Evolutionary conservation across 2,888 invertebrate species (phyloP), one percentile per base, ranked within the genome.

Genomic region (Arrhopalites spinosus): DNA sequence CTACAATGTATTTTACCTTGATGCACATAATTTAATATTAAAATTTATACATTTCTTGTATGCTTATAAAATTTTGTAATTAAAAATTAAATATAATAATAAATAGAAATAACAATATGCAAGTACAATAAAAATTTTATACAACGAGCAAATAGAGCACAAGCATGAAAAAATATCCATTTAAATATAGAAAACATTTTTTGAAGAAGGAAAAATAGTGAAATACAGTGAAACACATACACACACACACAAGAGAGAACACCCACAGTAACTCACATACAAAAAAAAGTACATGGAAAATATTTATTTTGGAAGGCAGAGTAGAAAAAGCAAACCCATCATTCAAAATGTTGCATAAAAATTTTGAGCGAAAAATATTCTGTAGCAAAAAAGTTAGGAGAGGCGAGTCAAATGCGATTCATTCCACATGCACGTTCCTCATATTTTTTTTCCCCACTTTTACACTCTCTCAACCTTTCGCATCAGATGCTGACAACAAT

Each of bases 381-480:
- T 23, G 23, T 5, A 59, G 15, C 23, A 2, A 56, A 15, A 23
- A 59, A 59, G 59, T 59, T 36, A 13, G 29, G 29, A 29, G 29
- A 50, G 50, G 69, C 29, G 69, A 53, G 29, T 45, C 29, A 69
- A 69, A 69, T 69, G 69, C 69, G 17, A 53, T 27, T 69, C 69
- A 69, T 69, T 69, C 69, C 27, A 30, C 69, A 69, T 69, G 69
- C 69, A 69, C 53, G 69, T 69, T 25, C 50, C 53, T 11, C 53
- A n/a, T n/a, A n/a, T n/a, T n/a, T 50, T 69, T 29, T 27, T 27
- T 53, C 23, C 53, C 17, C 53, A n/a, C 68, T 68, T 29, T 27
- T 50, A 23, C 36, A 3, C 25, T 25, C 50, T 68, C 50, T 29
- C n/a, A n/a, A n/a, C n/a, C 68, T 50, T 15, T 68, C 59, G 59